Evolutionary conservation across 2,113 vertebrate species (phyloP).

Genomic region (Ovibos moschatus): DNA sequence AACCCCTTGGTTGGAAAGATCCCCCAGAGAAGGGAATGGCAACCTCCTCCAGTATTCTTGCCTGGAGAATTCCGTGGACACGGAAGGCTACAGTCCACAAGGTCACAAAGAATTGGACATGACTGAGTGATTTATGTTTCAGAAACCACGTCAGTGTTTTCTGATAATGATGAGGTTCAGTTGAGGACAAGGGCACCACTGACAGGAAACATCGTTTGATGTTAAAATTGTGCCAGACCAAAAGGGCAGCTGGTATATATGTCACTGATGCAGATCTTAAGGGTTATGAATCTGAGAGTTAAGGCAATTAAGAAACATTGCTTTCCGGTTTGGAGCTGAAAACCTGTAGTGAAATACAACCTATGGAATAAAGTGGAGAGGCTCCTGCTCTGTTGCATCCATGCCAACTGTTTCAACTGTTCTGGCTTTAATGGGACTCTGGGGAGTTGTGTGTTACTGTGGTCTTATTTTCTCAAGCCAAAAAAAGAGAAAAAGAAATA

Average conservation of each 20-base stretch:
- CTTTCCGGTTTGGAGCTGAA: not conserved
- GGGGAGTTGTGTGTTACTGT: not conserved
- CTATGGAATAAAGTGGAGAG: not conserved
- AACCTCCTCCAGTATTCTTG: not conserved
- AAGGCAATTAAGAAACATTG: not conserved
- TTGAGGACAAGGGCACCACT: not conserved
- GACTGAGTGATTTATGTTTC: not conserved
- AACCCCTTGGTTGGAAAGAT: not conserved
- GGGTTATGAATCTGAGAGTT: not conserved
- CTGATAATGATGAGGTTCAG: not conserved
- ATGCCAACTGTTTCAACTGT: not conserved
- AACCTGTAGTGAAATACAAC: not conserved
- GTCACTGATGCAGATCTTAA: not conserved
- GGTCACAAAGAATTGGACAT: not conserved
- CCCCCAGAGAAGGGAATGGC: not conserved
- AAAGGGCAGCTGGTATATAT: not conserved
- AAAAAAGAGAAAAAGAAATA: not conserved
- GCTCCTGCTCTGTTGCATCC: not conserved
- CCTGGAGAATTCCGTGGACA: not conserved
- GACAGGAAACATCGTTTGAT: not conserved
- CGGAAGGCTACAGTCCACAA: not conserved
- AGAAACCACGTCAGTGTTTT: not conserved
- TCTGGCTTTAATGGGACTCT: not conserved
- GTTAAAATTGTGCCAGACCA: not conserved
- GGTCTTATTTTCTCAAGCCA: not conserved